Percentiles rank a stretch among this genome's conserved stretches.
Evolutionary conservation across 37 sponge, comb jelly and placozoan species (phyloP).

Genomic region (Theonella swinhoei): DNA sequence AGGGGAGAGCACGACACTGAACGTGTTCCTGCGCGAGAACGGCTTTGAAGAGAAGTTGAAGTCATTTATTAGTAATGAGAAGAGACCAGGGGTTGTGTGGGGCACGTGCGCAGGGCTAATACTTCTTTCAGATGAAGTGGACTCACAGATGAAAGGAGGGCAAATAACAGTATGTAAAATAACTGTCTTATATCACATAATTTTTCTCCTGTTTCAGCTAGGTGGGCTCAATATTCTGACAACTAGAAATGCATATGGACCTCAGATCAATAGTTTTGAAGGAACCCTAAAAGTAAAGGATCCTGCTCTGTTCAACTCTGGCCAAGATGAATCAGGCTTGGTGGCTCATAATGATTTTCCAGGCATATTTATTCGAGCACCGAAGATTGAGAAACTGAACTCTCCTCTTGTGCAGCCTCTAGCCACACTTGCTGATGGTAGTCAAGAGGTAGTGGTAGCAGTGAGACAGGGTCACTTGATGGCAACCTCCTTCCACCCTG

Average conservation of each 20-base stretch:
- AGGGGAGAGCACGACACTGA: constrained; percentile 85
- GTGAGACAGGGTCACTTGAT: constrained; percentile 70
- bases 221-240: constrained; percentile 62
- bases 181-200: neutral
- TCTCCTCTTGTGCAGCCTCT: constrained; percentile 41
- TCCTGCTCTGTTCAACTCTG: neutral
- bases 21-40: constrained; percentile 66
- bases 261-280: constrained; percentile 76
- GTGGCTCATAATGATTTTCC: constrained; percentile 31
- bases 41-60: constrained; percentile 50
- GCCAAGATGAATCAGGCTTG: neutral
- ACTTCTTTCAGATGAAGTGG: constrained; percentile 53
- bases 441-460: constrained; percentile 53
- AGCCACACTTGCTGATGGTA: constrained; percentile 16
- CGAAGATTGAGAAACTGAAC: constrained; percentile 51
- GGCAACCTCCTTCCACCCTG: constrained; percentile 78
- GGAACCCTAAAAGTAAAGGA: constrained; percentile 44
- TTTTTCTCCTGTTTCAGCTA: constrained; percentile 44
- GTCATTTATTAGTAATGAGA: constrained; percentile 21
- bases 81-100: constrained; percentile 57
- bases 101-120: constrained; percentile 86
- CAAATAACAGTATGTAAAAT: constrained; percentile 58
- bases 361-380: constrained; percentile 79
- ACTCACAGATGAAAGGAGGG: constrained; percentile 73
- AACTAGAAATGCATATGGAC: constrained; percentile 66